Percentiles rank a stretch among this genome's conserved stretches.
Conservation (phyloP, 1,140 invertebrate genomes). For the Artemia franciscana region DNA sequence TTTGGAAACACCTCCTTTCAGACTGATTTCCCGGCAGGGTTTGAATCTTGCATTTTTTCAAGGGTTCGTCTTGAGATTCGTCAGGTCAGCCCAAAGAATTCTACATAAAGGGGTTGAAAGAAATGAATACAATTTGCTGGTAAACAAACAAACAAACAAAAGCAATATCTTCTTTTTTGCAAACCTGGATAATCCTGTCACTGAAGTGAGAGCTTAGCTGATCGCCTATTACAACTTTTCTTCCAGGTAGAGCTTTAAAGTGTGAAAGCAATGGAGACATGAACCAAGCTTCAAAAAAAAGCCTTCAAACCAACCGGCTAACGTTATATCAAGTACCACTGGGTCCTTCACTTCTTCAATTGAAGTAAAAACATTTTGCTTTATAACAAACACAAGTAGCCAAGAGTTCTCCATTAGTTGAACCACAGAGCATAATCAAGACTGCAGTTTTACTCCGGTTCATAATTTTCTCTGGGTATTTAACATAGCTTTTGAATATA, state of each 20-base stretch:
- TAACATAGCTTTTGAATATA: slow-evolving; percentile 15
- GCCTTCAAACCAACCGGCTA: slow-evolving; percentile 14
- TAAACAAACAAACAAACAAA: slow-evolving; percentile 11
- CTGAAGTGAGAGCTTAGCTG: slow-evolving; percentile 11
- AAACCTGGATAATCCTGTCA: slow-evolving; percentile 3
- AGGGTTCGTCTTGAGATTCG: slow-evolving; percentile 9
- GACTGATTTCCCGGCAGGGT: background rate
- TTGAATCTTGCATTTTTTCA: background rate
- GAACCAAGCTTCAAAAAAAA: slow-evolving; percentile 14
- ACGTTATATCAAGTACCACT: slow-evolving; percentile 11
- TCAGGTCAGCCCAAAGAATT: slow-evolving; percentile 12
- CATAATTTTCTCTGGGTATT: slow-evolving; percentile 18
- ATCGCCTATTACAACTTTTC: slow-evolving; percentile 13
- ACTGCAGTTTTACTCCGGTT: slow-evolving; percentile 17
- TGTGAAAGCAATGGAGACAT: slow-evolving; percentile 6
- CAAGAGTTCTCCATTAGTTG: slow-evolving; percentile 14
- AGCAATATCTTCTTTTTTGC: slow-evolving; percentile 9
- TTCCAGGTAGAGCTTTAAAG: slow-evolving; percentile 5
- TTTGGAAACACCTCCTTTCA: too few species aligned
- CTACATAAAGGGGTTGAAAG: too few species aligned
- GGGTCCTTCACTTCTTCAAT: slow-evolving; percentile 13
- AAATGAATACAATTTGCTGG: slow-evolving; percentile 13
- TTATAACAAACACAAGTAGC: slow-evolving; percentile 14
- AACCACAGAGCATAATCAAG: slow-evolving; percentile 19
- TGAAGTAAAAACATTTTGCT: slow-evolving; percentile 10